phyloP scores from a whole-genome alignment of 92 coral and sea anemone genomes.

The Epizoanthus rinbou region DNA sequence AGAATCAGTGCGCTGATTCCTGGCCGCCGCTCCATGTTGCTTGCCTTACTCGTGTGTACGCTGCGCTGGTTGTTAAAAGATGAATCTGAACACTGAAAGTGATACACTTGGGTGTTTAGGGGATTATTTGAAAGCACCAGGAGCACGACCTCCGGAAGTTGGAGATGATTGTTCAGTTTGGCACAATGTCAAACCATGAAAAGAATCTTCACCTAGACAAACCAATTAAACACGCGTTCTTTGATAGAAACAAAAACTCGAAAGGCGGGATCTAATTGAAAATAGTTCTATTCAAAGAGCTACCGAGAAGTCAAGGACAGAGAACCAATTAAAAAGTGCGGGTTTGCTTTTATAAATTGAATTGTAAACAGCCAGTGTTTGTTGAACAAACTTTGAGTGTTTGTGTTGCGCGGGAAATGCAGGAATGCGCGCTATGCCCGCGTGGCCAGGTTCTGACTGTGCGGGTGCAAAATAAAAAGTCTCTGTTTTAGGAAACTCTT shows the following conservation, averaged over 20 bases:
- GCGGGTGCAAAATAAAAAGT: not conserved
- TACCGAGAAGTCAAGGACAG: not conserved
- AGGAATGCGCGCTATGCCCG: slow-evolving; percentile 73
- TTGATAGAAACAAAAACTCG: slow-evolving; percentile 3
- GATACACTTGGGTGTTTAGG: slow-evolving; percentile 39
- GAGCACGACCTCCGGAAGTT: slow-evolving; percentile 46
- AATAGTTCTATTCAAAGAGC: not conserved
- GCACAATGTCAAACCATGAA: slow-evolving; percentile 44
- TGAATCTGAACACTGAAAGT: slow-evolving; percentile 32
- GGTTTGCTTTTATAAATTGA: slow-evolving; percentile 4
- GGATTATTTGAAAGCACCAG: slow-evolving; percentile 6
- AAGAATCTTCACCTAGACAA: slow-evolving; percentile 12
- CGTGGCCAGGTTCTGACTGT: slow-evolving; percentile 45
- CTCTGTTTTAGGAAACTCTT: not conserved
- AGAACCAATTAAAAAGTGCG: slow-evolving; percentile 19
- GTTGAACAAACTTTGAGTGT: slow-evolving; percentile 14
- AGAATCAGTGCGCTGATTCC: slow-evolving; percentile 28
- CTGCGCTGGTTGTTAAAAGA: slow-evolving; percentile 33
- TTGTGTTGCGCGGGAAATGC: slow-evolving; percentile 67
- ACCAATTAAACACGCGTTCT: slow-evolving; percentile 39
- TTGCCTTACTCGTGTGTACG: slow-evolving; percentile 4
- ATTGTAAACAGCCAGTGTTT: slow-evolving; percentile 4
- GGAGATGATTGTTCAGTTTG: slow-evolving; percentile 41
- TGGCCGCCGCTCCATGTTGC: slow-evolving; percentile 32
- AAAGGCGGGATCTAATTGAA: slow-evolving; percentile 31